Percentiles rank a stretch among this genome's conserved stretches.
Conservation (phyloP, 2,113 vertebrate species). For the Pseudorasbora parva region DNA sequence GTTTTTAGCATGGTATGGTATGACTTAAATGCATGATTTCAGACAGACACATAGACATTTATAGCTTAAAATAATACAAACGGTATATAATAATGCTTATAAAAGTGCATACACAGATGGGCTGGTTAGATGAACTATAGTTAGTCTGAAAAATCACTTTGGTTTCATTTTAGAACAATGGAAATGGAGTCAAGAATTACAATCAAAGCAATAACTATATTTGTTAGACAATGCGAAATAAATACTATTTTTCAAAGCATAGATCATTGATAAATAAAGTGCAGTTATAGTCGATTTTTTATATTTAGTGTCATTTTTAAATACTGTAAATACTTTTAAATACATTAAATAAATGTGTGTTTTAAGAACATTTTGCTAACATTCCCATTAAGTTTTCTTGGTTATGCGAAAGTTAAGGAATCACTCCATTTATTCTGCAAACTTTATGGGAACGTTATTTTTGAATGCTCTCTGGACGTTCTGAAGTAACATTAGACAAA, state of each 20-base stretch:
- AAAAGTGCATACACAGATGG: not conserved
- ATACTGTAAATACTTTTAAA: no score
- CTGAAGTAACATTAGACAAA: no score
- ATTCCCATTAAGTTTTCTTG: no score
- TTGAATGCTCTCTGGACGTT: no score
- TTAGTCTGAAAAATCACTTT: not conserved
- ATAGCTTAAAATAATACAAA: not conserved
- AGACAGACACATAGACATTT: not conserved
- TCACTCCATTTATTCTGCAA: no score
- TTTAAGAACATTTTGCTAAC: no score
- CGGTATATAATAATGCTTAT: not conserved
- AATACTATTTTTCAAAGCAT: not conserved
- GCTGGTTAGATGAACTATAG: not conserved
- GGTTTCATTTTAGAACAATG: not conserved
- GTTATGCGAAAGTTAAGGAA: no score
- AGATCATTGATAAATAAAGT: not conserved
- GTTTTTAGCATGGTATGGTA: not conserved
- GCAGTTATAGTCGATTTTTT: not conserved
- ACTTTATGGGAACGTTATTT: no score
- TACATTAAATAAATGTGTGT: no score
- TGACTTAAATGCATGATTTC: not conserved
- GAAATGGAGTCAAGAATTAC: not conserved
- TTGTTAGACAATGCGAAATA: constrained; percentile 5
- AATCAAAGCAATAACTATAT: not conserved
- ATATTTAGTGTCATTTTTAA: not conserved